Evolutionary conservation across 2,888 invertebrate genomes (phyloP).

Genomic region (Eristalinus sepulchralis): DNA sequence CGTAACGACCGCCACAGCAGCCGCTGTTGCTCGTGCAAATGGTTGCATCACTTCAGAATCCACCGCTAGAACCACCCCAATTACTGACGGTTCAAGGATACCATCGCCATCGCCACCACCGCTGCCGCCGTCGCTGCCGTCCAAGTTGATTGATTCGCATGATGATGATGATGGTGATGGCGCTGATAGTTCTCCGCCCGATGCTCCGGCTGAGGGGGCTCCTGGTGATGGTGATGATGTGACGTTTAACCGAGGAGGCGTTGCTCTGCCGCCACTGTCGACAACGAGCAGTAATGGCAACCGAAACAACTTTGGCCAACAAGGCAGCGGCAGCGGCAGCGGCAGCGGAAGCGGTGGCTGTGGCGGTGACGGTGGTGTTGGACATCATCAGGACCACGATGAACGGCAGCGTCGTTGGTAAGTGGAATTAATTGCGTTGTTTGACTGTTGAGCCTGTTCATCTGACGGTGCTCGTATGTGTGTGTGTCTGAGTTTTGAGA

Average conservation of each 20-base stretch:
- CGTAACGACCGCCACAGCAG: slow-evolving; percentile 74
- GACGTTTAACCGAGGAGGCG: slow-evolving; percentile 69
- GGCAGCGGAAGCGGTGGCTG: not conserved
- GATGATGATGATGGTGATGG: slow-evolving; percentile 78
- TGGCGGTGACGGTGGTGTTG: slow-evolving; percentile 77
- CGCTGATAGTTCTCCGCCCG: not conserved
- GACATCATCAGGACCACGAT: slow-evolving; percentile 68
- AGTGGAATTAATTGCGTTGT: slow-evolving; percentile 58
- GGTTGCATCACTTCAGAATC: slow-evolving; percentile 49
- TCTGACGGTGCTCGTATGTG: not conserved
- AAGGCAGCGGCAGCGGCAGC: slow-evolving; percentile 64
- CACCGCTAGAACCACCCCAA: slow-evolving; percentile 33
- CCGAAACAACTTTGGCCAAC: slow-evolving; percentile 49
- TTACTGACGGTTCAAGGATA: slow-evolving; percentile 37
- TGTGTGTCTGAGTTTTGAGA: not conserved
- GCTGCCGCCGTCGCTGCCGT: slow-evolving; percentile 58
- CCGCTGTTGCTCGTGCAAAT: slow-evolving; percentile 68
- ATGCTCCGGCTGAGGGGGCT: slow-evolving; percentile 61
- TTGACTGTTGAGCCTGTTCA: slow-evolving; percentile 18
- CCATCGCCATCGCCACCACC: slow-evolving; percentile 17
- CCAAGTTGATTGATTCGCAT: slow-evolving; percentile 79
- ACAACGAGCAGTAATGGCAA: slow-evolving; percentile 77
- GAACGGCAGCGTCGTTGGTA: slow-evolving; percentile 20
- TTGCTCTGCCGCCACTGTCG: slow-evolving; percentile 7
- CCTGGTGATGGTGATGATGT: slow-evolving; percentile 74